Percentiles rank a stretch among this genome's conserved stretches.
Conservation (phyloP, 2,113 vertebrate species). For the Peromyscus californicus region DNA sequence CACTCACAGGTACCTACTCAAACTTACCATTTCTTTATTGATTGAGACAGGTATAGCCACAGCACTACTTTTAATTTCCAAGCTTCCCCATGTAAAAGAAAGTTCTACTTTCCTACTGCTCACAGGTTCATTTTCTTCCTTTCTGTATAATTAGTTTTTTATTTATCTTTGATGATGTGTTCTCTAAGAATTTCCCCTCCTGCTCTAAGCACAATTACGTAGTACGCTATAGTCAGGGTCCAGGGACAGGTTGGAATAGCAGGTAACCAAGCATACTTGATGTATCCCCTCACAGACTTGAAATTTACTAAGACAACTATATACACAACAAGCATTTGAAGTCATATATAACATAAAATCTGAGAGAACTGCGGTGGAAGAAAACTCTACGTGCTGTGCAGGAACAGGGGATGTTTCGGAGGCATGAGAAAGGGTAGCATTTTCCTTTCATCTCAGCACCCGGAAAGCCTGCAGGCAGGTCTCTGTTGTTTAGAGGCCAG, state of each 20-base stretch:
- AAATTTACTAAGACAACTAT: neutral
- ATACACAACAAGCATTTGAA: neutral
- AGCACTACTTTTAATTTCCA: neutral
- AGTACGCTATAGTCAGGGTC: neutral
- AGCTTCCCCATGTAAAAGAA: neutral
- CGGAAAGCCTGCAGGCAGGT: neutral
- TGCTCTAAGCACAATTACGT: neutral
- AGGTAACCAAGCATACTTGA: neutral
- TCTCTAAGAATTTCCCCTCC: neutral
- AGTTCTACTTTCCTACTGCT: neutral
- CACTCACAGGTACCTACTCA: neutral
- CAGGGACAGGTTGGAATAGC: neutral
- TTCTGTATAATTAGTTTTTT: neutral
- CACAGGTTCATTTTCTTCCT: neutral
- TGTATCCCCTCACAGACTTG: neutral
- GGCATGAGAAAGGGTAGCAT: neutral
- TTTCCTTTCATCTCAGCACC: neutral
- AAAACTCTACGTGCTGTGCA: neutral
- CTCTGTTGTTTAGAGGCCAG: neutral
- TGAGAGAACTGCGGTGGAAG: neutral
- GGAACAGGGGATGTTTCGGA: neutral
- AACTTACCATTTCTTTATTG: neutral
- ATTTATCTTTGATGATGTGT: neutral
- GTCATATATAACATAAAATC: neutral
- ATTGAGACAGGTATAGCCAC: neutral